Conservation (phyloP, 2,797 vertebrate genomes). For the Darevskia mixta region DNA sequence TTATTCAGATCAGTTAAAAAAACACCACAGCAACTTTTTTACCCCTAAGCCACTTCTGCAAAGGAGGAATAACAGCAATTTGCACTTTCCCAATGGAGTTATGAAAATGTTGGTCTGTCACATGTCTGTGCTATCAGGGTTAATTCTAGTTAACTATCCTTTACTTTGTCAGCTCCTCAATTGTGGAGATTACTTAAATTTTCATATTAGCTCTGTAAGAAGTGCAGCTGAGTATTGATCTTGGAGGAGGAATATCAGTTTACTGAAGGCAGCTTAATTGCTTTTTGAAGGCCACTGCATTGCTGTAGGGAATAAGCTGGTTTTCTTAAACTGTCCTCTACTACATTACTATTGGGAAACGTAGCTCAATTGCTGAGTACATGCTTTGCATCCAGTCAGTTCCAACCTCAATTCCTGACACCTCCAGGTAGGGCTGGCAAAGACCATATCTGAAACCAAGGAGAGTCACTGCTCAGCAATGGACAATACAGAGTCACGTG, state of each 20-base stretch:
- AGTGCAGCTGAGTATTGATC: not conserved
- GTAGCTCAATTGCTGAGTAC: not conserved
- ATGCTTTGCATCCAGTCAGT: not conserved
- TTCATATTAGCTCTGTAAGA: not conserved
- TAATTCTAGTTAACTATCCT: conserved; percentile 3
- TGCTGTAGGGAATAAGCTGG: not conserved
- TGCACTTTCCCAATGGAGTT: not conserved
- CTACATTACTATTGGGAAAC: not conserved
- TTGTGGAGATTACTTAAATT: not conserved
- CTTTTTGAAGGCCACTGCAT: not conserved
- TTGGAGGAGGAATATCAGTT: not conserved
- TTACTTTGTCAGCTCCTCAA: not conserved
- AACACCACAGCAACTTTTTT: not conserved
- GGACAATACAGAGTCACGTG: not conserved
- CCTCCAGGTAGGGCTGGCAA: not conserved
- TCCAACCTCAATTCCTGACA: not conserved
- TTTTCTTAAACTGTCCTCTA: not conserved
- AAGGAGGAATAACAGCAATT: not conserved
- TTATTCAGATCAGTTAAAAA: conserved; percentile 8
- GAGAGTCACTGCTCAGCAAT: no score
- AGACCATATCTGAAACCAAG: not conserved
- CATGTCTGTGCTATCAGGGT: not conserved
- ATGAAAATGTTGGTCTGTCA: not conserved
- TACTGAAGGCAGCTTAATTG: not conserved
- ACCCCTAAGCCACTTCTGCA: not conserved